Percentiles rank a stretch among this genome's conserved stretches.
phyloP scores from a whole-genome alignment of 2,888 invertebrate species.

The Vesta saturnalis region DNA sequence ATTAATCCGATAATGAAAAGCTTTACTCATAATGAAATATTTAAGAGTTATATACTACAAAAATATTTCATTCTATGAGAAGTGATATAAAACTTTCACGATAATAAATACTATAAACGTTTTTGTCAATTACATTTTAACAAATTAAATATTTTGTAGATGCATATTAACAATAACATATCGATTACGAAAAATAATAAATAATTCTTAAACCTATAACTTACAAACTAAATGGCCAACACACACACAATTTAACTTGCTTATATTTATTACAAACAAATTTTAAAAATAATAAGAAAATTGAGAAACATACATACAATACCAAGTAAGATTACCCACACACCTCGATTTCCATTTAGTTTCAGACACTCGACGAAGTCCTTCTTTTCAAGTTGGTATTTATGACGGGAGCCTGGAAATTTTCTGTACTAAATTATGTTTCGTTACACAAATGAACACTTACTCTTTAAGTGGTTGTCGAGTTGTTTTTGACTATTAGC shows the following conservation, averaged over 20 bases:
- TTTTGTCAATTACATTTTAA: slow-evolving; percentile 4
- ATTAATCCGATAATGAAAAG: neutral
- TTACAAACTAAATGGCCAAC: slow-evolving; percentile 8
- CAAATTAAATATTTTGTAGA: neutral
- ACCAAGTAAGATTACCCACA: slow-evolving; percentile 56
- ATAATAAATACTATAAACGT: neutral
- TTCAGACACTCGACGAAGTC: slow-evolving; percentile 26
- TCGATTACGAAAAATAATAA: neutral
- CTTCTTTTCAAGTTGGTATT: slow-evolving; percentile 32
- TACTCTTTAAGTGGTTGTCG: slow-evolving; percentile 59
- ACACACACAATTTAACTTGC: neutral
- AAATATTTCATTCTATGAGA: slow-evolving; percentile 1
- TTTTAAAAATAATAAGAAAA: slow-evolving; percentile 53
- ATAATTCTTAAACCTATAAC: slow-evolving; percentile 1
- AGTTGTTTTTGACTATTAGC: slow-evolving; percentile 61
- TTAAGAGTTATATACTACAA: neutral
- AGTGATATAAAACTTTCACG: neutral
- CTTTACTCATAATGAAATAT: slow-evolving; percentile 6
- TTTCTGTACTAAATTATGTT: neutral
- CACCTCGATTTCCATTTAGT: slow-evolving; percentile 44
- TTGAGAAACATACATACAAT: slow-evolving; percentile 56
- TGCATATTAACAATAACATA: neutral
- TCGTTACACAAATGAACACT: slow-evolving; percentile 34
- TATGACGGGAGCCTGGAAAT: slow-evolving; percentile 29
- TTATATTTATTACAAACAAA: slow-evolving; percentile 28